Conservation (phyloP, 2,797 vertebrate genomes). For the Pangasius djambal region DNA sequence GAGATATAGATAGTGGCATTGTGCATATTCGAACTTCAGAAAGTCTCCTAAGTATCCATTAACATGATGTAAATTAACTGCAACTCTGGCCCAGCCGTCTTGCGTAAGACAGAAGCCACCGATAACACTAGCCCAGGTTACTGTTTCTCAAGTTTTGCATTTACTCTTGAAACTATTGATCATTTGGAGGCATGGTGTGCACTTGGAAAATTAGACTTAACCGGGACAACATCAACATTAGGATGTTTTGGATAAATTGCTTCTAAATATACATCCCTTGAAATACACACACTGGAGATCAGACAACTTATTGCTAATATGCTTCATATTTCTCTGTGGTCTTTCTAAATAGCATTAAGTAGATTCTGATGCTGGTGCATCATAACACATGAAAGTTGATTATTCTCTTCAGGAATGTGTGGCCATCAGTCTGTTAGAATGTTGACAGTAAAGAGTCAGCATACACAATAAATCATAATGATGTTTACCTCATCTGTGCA, state of each 20-base stretch:
- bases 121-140: background rate
- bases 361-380: constrained; percentile 26
- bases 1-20: background rate
- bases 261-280: background rate
- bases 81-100: background rate
- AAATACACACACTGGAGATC: background rate
- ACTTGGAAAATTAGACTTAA: constrained; percentile 14
- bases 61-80: background rate
- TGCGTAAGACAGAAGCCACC: background rate
- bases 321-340: background rate
- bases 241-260: background rate
- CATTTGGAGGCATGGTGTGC: background rate
- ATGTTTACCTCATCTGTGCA: constrained; percentile 58
- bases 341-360: background rate
- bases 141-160: background rate
- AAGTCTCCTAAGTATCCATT: background rate
- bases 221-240: background rate
- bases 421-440: constrained; percentile 44
- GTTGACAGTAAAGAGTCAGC: constrained; percentile 48
- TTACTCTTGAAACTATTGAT: background rate
- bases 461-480: constrained; percentile 56
- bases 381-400: constrained; percentile 40
- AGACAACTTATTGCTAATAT: background rate
- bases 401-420: constrained; percentile 44
- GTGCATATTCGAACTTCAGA: background rate